Base-by-base conservation (phyloP, 2,797 vertebrate genomes). In the Sebastes taczanowskii region DNA sequence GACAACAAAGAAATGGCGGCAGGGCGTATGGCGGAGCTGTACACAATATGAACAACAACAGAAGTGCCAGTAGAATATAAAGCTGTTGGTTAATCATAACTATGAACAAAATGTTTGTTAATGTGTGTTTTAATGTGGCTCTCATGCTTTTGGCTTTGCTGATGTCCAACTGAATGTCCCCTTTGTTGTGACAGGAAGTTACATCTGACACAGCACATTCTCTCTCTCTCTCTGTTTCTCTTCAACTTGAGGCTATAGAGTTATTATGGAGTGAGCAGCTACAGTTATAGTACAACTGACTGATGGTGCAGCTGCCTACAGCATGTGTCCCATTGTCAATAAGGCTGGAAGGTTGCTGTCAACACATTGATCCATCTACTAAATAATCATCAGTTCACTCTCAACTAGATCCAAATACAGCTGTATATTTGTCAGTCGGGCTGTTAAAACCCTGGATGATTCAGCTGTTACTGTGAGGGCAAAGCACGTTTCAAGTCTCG, bases 141-240 rank as follows among this genome's bases (percentile, higher is more conserved):
- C 25, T 32, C 7, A 5, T 11, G 58, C 56, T 25, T 53, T 6
- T 53, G 32, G 27, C 27, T 65, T 32, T 20, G 35, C 38, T 20
- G 34, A 69, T 65, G 38, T 22, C 22, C 3, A 6, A 10, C 70
- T 78, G 67, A 70, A 83, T 62, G 70, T 5, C 25, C 30, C 25
- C 34, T 75, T 79, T 87, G 85, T 80, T 55, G 64, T 22, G 32
- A 79, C 76, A 86, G 84, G 81, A 86, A 75, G 83, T 78, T 13
- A 20, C 34, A 81, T 63, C 75, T 32, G 62, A 20, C 77, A n/a
- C 72, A 62, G 76, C 61, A 69, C 38, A 56, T 71, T 77, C 65
- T 23, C 23, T 23, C 22, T 61, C 35, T 64, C 27, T 64, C 22
- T 55, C 4, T 9, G n/a, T 38, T 27, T 68, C 29, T 59, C 62